These are phyloP conservation scores for Euwallacea similis DNA, from an alignment of 1,140 invertebrate species.

Conservation along the genomic window DNA sequence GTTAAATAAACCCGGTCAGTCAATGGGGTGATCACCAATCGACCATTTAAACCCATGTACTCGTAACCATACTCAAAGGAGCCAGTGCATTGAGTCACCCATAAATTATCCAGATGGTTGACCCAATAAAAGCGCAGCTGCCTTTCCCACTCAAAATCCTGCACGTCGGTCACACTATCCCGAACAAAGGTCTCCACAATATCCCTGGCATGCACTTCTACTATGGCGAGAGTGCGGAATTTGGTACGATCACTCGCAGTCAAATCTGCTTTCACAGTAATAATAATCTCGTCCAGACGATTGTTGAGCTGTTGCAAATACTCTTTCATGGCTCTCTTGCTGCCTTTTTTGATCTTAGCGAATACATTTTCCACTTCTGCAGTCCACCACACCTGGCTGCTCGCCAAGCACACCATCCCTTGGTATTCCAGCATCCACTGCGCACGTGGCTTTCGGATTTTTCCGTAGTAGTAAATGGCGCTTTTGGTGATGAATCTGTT, in stretches of 20 bases:
- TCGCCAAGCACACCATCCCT: slow-evolving; percentile 84
- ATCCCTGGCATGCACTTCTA: slow-evolving; percentile 88
- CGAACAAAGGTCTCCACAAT: slow-evolving; percentile 86
- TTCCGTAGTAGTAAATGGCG: slow-evolving; percentile 83
- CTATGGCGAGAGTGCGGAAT: slow-evolving; percentile 83
- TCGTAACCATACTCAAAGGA: slow-evolving; percentile 89
- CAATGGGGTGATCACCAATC: slow-evolving; percentile 86
- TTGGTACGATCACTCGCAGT: slow-evolving; percentile 81
- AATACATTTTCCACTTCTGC: slow-evolving; percentile 91
- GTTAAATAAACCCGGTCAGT: slow-evolving; percentile 91
- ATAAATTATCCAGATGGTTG: slow-evolving; percentile 77
- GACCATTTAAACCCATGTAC: slow-evolving; percentile 90
- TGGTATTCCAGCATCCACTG: slow-evolving; percentile 88
- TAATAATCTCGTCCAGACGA: slow-evolving; percentile 82
- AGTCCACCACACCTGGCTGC: slow-evolving; percentile 92
- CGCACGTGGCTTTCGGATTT: slow-evolving; percentile 60
- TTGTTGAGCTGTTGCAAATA: slow-evolving; percentile 78
- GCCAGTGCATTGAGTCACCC: slow-evolving; percentile 83
- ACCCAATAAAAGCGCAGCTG: slow-evolving; percentile 91
- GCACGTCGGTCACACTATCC: slow-evolving; percentile 78
- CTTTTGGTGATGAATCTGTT: slow-evolving; percentile 87
- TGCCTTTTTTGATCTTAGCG: slow-evolving; percentile 70
- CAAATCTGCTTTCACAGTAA: slow-evolving; percentile 70
- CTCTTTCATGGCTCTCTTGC: slow-evolving; percentile 86
- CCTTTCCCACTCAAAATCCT: slow-evolving; percentile 91